These are phyloP conservation scores for Microtus ochrogaster DNA, from an alignment of 2,113 vertebrate genomes.

Conservation along the genomic window DNA sequence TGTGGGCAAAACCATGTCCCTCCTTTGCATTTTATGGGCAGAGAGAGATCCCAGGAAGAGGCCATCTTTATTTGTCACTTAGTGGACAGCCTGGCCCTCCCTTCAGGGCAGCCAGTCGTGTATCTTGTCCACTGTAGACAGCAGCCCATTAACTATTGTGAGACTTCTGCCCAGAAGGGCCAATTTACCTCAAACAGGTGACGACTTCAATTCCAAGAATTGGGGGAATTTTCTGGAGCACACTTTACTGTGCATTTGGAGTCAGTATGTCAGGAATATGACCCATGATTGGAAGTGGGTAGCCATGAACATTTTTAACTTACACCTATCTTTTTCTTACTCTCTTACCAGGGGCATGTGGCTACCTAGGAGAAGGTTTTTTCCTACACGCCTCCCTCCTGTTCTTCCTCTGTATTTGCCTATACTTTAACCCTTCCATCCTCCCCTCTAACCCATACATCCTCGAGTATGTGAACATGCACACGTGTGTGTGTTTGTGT, in stretches of 20 bases:
- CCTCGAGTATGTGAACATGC: too few species aligned
- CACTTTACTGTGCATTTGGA: not conserved
- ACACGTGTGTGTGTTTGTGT: not conserved
- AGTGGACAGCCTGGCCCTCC: constrained; percentile 51
- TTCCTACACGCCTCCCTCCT: not conserved
- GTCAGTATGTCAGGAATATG: constrained; percentile 4
- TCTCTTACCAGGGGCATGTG: not conserved
- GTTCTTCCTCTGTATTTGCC: not conserved
- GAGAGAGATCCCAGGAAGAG: constrained; percentile 66
- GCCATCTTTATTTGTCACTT: constrained; percentile 72
- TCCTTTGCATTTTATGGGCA: not conserved
- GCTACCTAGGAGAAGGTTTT: not conserved
- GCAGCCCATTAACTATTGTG: constrained; percentile 52
- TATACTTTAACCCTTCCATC: not conserved
- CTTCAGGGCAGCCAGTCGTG: constrained; percentile 64
- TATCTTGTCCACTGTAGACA: constrained; percentile 39
- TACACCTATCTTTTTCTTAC: not conserved
- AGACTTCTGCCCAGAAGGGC: constrained; percentile 1
- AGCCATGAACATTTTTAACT: constrained; percentile 28
- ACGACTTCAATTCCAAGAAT: constrained; percentile 15
- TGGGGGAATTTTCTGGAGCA: not conserved
- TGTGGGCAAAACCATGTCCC: constrained; percentile 65
- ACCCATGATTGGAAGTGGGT: not conserved
- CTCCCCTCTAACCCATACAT: not conserved
- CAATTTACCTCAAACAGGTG: constrained; percentile 55